Evolutionary conservation across 1,140 invertebrate species (phyloP), one percentile per base, ranked within the genome.

Genomic region (Heliconius eleuchia): DNA sequence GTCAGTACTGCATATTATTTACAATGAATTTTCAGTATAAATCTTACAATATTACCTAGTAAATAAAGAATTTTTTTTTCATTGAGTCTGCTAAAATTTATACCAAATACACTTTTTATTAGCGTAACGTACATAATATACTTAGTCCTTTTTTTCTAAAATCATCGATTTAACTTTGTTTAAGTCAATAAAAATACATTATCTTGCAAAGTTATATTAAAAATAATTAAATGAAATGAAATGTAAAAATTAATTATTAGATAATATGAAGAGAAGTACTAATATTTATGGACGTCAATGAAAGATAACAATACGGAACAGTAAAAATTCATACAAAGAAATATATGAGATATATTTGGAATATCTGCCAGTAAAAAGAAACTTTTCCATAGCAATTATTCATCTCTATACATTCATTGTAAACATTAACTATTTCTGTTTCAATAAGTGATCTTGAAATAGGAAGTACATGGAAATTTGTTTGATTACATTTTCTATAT

Each of bases 341-440:
- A 39, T 37, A 71, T 37, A 71, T 13, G 19, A 39, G 34, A 71
- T 23, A 72, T 39, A 72, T 39, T 66, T 66, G 13, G 9, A 66
- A 30, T 30, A 30, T 23, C 60, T 6, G 23, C 60, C 27, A 66
- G 60, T 66, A 27, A 30, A 66, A 66, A 66, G 27, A 66, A 66
- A 30, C 60, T 66, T 66, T 66, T 57, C 78, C 39, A 76, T 87
- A 86, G 87, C 84, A 88, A 91, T 90, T 91, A 91, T 88, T 90
- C 83, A 85, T 85, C 88, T 78, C 77, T 66, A 75, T 81, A 87
- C 80, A 85, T 87, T 85, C 85, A 23, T 73, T 52, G 86, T 83
- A 86, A 87, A 86, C 80, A 86, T 60, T 83, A 85, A 73, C 73
- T 84, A 83, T 79, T 76, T 83, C 74, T 80, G 55, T 82, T 83